These are phyloP conservation scores for Pomacea maculata DNA, from an alignment of 1,140 invertebrate species.

Conservation along the genomic window DNA sequence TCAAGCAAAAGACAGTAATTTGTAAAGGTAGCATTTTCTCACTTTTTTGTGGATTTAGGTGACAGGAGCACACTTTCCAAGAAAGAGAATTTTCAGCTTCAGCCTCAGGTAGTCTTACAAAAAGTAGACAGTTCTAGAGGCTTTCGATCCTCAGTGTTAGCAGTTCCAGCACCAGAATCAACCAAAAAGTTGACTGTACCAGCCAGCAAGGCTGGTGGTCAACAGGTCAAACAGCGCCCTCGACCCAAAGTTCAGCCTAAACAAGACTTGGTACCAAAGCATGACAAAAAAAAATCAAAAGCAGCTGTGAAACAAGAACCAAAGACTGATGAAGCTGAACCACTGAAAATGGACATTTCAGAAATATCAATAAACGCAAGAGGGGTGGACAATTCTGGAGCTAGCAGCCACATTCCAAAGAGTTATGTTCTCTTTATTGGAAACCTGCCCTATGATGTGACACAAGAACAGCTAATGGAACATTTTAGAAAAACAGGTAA, in stretches of 20 bases:
- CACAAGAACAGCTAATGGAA: slow-evolving; percentile 52
- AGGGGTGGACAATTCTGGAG: slow-evolving; percentile 6
- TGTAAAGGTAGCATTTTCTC: no score
- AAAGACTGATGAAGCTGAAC: slow-evolving; percentile 1
- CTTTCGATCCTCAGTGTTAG: slow-evolving; percentile 20
- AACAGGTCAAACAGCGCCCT: background rate
- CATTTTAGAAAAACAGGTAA: slow-evolving; percentile 58
- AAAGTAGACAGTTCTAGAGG: slow-evolving; percentile 18
- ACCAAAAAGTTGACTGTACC: slow-evolving; percentile 13
- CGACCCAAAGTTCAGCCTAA: slow-evolving; percentile 2
- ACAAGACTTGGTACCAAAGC: background rate
- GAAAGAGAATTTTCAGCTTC: slow-evolving; percentile 26
- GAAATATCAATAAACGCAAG: slow-evolving; percentile 25
- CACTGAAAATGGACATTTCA: slow-evolving; percentile 20
- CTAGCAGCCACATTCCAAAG: slow-evolving; percentile 29
- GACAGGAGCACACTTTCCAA: slow-evolving; percentile 27
- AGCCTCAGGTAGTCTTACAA: slow-evolving; percentile 8
- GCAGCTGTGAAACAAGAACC: background rate
- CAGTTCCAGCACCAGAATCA: slow-evolving; percentile 10
- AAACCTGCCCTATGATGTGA: slow-evolving; percentile 51
- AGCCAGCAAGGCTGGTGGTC: background rate
- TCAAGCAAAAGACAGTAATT: no score
- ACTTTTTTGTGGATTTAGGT: slow-evolving; percentile 12
- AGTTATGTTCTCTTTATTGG: slow-evolving; percentile 55
- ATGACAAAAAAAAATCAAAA: slow-evolving; percentile 22